These are phyloP conservation scores for Centropus unirufus DNA, from an alignment of 2,113 vertebrate genomes.

Conservation along the genomic window DNA sequence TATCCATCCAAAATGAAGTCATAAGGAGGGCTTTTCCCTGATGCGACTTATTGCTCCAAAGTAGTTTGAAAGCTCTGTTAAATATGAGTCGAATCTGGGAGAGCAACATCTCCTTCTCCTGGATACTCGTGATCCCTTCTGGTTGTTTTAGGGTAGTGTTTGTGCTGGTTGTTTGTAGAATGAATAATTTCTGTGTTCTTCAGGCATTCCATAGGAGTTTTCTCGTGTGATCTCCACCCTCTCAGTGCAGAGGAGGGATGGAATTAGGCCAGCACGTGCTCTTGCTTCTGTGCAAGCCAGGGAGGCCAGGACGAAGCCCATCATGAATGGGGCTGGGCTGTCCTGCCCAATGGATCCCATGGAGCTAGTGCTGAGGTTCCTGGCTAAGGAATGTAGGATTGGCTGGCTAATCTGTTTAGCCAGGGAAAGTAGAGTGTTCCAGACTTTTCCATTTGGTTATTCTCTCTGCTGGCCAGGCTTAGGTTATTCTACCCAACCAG, in stretches of 20 bases:
- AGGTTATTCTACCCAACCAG: not conserved
- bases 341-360: accelerated
- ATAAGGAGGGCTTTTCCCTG: not conserved
- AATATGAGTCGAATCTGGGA: not conserved
- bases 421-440: not conserved
- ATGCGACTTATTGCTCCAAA: not conserved
- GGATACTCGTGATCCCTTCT: not conserved
- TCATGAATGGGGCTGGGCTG: not conserved
- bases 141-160: accelerated
- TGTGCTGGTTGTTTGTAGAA: not conserved
- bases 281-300: accelerated
- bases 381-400: not conserved
- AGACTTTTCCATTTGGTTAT: not conserved
- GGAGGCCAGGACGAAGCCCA: not conserved
- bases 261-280: accelerated
- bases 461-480: accelerated
- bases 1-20: not conserved
- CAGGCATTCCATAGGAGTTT: not conserved
- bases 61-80: not conserved
- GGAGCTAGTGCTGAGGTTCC: not conserved
- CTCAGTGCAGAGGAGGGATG: not conserved
- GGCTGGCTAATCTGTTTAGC: not conserved
- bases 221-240: no score
- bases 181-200: not conserved
- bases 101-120: accelerated